Base-by-base conservation (phyloP, 2,797 vertebrate species). In the Neosilurus hyrtlii region DNA sequence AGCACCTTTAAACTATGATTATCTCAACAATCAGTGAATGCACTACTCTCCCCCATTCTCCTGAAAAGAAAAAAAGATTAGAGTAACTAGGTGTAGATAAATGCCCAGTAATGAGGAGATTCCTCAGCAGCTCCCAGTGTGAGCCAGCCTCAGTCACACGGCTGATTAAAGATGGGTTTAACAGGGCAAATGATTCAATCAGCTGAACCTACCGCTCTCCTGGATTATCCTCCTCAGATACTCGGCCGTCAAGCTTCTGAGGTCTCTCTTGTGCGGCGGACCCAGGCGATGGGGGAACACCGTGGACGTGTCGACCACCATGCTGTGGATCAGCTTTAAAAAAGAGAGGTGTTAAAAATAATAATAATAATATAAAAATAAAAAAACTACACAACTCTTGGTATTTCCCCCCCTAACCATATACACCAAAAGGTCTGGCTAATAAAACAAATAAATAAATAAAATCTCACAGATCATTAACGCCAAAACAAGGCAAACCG, bases 231-330 rank as follows among this genome's bases (percentile, higher is more conserved):
- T 94, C 82, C 88, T 88, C 22, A 96, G 93, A 88, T 94, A 87
- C 71, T 96, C 95, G 49, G 95, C 91, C 2, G 92, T 93, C 73
- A 96, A 91, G 77, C 82, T 93, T 86, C 90, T 89, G 75, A 96
- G 93, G 49, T 91, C 88, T 90, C 92, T 91, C 91, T 94, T 95
- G 89, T 96, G 88, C 84, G 95, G 96, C 14, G 91, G 93, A 15
- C 95, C 94, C 86, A 96, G 90, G 4, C 82, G 89, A 89, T 96
- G 95, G 57, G 96, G 95, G 88, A 96, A 96, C 79, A 95, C 88
- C 87, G 94, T 14, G 0, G 94, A 93, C 0, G 91, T 95, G 90
- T 96, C 95, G 88, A 96, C 93, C 68, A 96, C 90, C 0, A 3
- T 92, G 76, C 88, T 89, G 82, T 96, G 95, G 87, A 96, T 88